Percentiles rank a stretch among this genome's conserved stretches.
Conservation (phyloP, 2,888 invertebrate species). For the Xanthia togata region DNA sequence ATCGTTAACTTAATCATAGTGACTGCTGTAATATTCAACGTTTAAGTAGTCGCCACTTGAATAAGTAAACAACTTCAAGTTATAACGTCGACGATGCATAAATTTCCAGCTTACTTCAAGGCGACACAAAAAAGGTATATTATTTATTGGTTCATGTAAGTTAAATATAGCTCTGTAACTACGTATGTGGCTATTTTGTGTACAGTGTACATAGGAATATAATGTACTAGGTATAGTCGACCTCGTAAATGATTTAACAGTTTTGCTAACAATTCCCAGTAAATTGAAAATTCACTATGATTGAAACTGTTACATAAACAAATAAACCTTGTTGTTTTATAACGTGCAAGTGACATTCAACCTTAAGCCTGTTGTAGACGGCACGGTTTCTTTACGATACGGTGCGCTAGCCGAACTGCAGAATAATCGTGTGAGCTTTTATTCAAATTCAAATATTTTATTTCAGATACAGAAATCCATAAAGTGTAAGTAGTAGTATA, state of each 20-base stretch:
- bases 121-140: constrained; percentile 11
- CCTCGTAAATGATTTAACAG: not conserved
- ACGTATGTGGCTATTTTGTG: not conserved
- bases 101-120: constrained; percentile 13
- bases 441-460: too few relatives aligned
- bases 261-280: not conserved
- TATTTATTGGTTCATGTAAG: constrained; percentile 4
- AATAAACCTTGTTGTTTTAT: not conserved
- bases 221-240: not conserved
- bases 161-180: not conserved
- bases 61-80: constrained; percentile 33
- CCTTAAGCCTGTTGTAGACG: not conserved
- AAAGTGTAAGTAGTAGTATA: too few relatives aligned
- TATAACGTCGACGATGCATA: constrained; percentile 22
- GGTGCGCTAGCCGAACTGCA: too few relatives aligned
- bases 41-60: constrained; percentile 15
- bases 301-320: not conserved
- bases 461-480: too few relatives aligned
- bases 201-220: not conserved
- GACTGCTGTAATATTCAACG: not conserved
- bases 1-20: not conserved
- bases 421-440: too few relatives aligned
- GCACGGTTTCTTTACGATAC: too few relatives aligned
- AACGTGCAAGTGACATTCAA: too few relatives aligned
- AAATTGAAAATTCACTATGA: not conserved